phyloP scores from a whole-genome alignment of 2,888 invertebrate genomes.

The Timandra comae region DNA sequence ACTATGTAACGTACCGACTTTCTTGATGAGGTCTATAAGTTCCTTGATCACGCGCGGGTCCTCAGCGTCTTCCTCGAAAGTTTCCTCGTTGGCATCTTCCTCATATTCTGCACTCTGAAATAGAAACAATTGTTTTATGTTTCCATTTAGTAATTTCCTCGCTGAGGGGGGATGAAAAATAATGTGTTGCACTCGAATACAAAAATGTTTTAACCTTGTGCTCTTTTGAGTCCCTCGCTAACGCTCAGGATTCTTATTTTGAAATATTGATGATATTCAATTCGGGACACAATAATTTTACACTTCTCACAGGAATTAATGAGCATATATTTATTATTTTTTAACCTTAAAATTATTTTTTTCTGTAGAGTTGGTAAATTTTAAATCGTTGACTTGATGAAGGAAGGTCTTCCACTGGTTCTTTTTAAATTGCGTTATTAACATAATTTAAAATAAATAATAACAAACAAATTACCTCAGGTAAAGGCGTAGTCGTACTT shows the following conservation, averaged over 20 bases:
- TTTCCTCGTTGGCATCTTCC: constrained; percentile 36
- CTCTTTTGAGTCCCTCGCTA: too few species aligned
- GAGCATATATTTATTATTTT: too few species aligned
- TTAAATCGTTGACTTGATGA: not conserved
- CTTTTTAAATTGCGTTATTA: not conserved
- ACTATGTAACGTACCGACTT: constrained; percentile 88
- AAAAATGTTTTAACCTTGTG: too few species aligned
- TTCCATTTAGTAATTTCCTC: too few species aligned
- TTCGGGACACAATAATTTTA: too few species aligned
- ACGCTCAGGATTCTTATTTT: too few species aligned
- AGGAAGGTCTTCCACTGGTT: too few species aligned
- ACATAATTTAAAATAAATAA: not conserved
- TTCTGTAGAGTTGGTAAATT: not conserved
- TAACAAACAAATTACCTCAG: constrained; percentile 39
- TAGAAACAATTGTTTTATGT: too few species aligned
- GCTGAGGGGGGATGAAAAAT: too few species aligned
- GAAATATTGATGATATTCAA: too few species aligned
- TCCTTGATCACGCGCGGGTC: constrained; percentile 89
- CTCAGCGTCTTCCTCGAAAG: constrained; percentile 72
- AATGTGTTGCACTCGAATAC: too few species aligned
- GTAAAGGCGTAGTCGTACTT: constrained; percentile 53
- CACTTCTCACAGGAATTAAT: too few species aligned
- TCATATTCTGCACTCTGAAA: constrained; percentile 46
- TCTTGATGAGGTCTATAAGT: constrained; percentile 87
- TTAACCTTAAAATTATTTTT: not conserved